These are phyloP conservation scores for Gila orcuttii DNA, from an alignment of 2,113 vertebrate genomes.

Conservation along the genomic window DNA sequence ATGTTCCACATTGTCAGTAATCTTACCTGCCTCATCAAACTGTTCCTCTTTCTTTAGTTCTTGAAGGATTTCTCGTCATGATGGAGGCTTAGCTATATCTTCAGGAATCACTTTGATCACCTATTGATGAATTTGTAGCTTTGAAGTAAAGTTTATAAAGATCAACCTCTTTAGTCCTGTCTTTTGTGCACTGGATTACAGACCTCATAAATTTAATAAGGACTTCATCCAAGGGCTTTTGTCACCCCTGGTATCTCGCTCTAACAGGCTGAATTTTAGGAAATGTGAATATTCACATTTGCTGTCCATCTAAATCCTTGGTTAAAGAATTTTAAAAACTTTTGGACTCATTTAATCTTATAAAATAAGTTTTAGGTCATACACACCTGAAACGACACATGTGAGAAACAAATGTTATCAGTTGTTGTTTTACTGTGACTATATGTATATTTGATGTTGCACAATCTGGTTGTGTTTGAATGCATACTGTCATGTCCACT, in stretches of 20 bases:
- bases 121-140: conserved; percentile 20
- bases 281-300: not conserved
- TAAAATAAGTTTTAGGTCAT: not conserved
- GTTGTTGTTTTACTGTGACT: not conserved
- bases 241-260: not conserved
- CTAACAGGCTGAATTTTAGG: conserved; percentile 6
- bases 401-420: not conserved
- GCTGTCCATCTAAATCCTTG: not conserved
- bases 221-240: not conserved
- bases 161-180: conserved; percentile 5
- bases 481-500: not conserved
- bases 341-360: not conserved
- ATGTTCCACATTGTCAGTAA: not conserved
- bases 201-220: conserved; percentile 15
- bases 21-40: not conserved
- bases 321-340: not conserved
- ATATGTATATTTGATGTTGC: not conserved
- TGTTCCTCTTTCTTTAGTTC: not conserved
- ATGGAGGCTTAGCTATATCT: not conserved
- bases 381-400: not conserved
- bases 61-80: not conserved
- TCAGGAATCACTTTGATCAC: conserved; percentile 5
- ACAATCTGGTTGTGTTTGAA: not conserved
- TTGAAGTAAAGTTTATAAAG: not conserved
- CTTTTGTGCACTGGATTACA: conserved; percentile 11